A percentile compares a stretch with the other conserved stretches of the same genome.
Conservation (phyloP, 1,140 invertebrate genomes). For the Macrostomum lignano region DNA sequence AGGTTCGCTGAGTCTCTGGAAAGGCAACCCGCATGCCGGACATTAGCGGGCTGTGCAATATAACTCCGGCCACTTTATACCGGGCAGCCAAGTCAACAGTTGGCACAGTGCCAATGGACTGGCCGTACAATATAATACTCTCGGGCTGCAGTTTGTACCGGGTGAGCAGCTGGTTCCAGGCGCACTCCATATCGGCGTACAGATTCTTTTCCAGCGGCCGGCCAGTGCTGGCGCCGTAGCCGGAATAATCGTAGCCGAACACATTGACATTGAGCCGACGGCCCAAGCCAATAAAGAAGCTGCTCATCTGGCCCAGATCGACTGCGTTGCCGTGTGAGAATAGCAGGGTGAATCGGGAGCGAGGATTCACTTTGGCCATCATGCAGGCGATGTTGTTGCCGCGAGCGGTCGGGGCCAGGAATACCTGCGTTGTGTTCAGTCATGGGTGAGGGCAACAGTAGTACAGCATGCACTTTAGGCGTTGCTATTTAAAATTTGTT, state of each 20-base stretch:
- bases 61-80: conserved; percentile 77
- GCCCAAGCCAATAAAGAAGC: conserved; percentile 82
- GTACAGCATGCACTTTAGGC: too few relatives aligned
- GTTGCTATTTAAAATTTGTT: too few relatives aligned
- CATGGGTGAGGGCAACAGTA: too few relatives aligned
- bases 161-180: conserved; percentile 63
- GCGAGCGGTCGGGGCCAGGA: conserved; percentile 18
- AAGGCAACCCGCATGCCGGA: conserved; percentile 92
- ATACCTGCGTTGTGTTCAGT: neutral
- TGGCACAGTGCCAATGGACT: conserved; percentile 54
- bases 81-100: conserved; percentile 40
- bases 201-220: conserved; percentile 94
- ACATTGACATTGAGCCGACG: conserved; percentile 89
- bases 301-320: conserved; percentile 58
- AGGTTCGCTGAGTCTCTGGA: conserved; percentile 82
- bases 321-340: conserved; percentile 58
- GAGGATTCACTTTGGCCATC: conserved; percentile 5
- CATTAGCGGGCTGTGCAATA: conserved; percentile 86
- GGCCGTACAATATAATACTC: conserved; percentile 90
- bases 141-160: conserved; percentile 76
- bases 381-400: conserved; percentile 28
- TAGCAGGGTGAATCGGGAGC: conserved; percentile 46
- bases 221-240: conserved; percentile 38
- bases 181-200: conserved; percentile 94
- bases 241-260: conserved; percentile 95